These are phyloP conservation scores for Anhinga anhinga DNA, from an alignment of 2,113 vertebrate species.

Conservation along the genomic window DNA sequence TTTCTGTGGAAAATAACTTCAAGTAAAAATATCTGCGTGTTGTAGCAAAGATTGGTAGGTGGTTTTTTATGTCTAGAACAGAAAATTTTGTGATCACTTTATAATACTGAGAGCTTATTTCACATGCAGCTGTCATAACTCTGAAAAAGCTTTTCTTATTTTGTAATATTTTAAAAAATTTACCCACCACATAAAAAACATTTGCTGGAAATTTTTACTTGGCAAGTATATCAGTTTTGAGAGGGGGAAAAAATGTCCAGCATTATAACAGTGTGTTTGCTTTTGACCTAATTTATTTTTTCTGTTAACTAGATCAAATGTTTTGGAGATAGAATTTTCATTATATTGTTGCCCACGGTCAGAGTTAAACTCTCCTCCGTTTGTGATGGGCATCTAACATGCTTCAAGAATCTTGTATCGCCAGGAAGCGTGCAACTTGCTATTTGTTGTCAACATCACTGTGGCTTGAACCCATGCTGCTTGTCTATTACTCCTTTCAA, in stretches of 20 bases:
- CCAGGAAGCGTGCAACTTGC: neutral
- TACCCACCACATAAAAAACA: conserved; percentile 5
- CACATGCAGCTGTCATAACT: conserved; percentile 12
- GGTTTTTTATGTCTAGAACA: conserved; percentile 20
- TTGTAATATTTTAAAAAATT: conserved; percentile 16
- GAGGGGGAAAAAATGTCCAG: neutral
- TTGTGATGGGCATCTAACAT: neutral
- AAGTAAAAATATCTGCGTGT: conserved; percentile 40
- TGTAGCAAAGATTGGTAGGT: conserved; percentile 43
- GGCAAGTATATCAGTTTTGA: neutral
- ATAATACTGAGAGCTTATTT: conserved; percentile 17
- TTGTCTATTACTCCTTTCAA: neutral
- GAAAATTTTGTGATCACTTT: conserved; percentile 18
- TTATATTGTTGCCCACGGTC: neutral
- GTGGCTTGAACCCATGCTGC: neutral
- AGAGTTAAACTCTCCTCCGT: neutral
- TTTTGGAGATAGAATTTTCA: neutral
- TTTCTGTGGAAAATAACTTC: conserved; percentile 44
- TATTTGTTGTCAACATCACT: neutral
- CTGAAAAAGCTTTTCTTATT: conserved; percentile 36
- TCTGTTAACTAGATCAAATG: neutral
- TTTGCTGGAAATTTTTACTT: neutral
- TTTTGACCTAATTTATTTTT: neutral
- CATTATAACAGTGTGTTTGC: neutral
- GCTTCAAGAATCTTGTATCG: neutral